These are phyloP conservation scores for Taurulus bubalis DNA, from an alignment of 2,113 vertebrate species.

Conservation along the genomic window DNA sequence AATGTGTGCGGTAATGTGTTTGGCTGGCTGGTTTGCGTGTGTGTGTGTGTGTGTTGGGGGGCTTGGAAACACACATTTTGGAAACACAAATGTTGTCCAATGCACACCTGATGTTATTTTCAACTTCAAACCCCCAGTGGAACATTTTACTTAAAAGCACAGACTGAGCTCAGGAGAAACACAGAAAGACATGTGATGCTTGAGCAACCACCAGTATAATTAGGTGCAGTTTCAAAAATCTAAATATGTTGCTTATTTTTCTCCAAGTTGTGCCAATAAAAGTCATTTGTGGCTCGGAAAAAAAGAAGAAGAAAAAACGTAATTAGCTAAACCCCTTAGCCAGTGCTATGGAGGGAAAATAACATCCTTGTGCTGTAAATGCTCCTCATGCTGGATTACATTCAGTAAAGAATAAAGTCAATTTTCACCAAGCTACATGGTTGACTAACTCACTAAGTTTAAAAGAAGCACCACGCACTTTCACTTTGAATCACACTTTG, in stretches of 20 bases:
- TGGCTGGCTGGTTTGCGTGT: neutral
- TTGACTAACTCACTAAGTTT: constrained; percentile 26
- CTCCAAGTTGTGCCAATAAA: constrained; percentile 48
- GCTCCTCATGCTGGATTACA: constrained; percentile 9
- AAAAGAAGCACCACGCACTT: constrained; percentile 13
- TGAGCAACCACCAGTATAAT: constrained; percentile 51
- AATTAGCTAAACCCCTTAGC: constrained; percentile 54
- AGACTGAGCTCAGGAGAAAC: constrained; percentile 40
- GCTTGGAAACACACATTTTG: constrained; percentile 5
- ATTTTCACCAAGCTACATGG: constrained; percentile 7
- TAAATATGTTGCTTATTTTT: constrained; percentile 50
- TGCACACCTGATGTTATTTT: constrained; percentile 62
- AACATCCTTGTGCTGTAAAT: constrained; percentile 37
- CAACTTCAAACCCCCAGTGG: constrained; percentile 37
- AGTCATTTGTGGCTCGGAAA: constrained; percentile 38
- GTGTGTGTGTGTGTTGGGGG: neutral
- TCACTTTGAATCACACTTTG: constrained; percentile 49
- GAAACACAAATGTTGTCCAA: constrained; percentile 22
- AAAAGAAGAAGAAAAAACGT: constrained; percentile 29
- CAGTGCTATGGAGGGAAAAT: constrained; percentile 25
- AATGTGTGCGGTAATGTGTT: neutral
- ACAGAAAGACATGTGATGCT: constrained; percentile 30
- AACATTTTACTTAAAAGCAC: constrained; percentile 57
- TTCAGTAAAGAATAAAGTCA: constrained; percentile 14
- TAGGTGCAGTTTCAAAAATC: constrained; percentile 47